Percentiles rank a stretch among this genome's conserved stretches.
Conservation (phyloP, 2,797 vertebrate genomes). For the Myotis findleyi region DNA sequence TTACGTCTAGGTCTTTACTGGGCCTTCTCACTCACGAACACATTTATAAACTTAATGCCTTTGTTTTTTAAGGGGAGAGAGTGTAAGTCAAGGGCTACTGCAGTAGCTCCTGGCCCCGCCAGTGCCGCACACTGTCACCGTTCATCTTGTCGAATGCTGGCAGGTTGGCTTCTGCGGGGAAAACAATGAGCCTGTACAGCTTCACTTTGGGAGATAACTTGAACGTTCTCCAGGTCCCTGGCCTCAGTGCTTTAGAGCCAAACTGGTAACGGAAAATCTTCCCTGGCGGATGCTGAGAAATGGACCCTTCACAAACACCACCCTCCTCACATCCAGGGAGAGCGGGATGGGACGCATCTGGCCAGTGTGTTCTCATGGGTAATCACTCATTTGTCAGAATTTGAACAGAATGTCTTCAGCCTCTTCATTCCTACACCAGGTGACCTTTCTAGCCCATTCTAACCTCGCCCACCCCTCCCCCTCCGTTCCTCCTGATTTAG, state of each 20-base stretch:
- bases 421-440: background rate
- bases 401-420: background rate
- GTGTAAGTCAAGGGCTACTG: background rate
- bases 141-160: slow-evolving; percentile 4
- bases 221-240: background rate
- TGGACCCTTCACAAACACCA: background rate
- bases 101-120: background rate
- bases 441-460: background rate
- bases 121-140: background rate
- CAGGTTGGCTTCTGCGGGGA: background rate
- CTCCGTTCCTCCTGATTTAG: background rate
- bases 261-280: background rate
- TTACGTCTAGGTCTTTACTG: slow-evolving; percentile 10
- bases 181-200: background rate
- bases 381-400: background rate
- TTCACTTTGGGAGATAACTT: background rate
- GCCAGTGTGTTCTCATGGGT: background rate
- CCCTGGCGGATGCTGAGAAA: background rate
- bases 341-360: background rate
- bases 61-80: slow-evolving; percentile 25
- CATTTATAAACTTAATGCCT: slow-evolving; percentile 55
- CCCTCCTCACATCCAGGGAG: background rate
- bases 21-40: slow-evolving; percentile 1
- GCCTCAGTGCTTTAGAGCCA: background rate
- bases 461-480: background rate